A percentile compares a stretch with the other conserved stretches of the same genome.
Conservation (phyloP, 2,888 invertebrate genomes). For the Villa cingulata region DNA sequence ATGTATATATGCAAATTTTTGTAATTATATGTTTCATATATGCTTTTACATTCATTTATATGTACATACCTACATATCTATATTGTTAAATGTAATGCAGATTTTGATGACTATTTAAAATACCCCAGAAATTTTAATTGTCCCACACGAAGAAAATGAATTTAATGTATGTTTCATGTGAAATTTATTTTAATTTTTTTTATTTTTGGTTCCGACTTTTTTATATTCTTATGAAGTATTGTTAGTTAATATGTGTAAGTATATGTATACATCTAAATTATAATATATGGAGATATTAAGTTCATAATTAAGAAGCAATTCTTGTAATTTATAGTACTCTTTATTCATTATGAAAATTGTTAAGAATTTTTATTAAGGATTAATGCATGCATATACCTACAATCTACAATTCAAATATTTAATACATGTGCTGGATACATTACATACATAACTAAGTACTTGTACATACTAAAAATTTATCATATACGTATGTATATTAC, state of each 20-base stretch:
- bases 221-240: not conserved
- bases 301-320: conserved; percentile 10
- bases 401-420: no score
- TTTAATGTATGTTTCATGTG: not conserved
- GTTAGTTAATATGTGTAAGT: conserved; percentile 7
- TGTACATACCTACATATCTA: no score
- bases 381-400: no score
- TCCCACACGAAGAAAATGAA: not conserved
- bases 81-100: no score
- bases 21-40: no score
- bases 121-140: not conserved
- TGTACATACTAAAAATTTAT: no score
- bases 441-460: no score
- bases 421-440: no score
- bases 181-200: not conserved
- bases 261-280: no score
- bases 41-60: no score
- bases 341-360: not conserved
- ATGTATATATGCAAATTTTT: no score
- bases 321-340: conserved; percentile 8
- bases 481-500: not conserved
- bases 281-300: not conserved
- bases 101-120: no score
- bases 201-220: not conserved
- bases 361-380: not conserved